Evolutionary conservation across 1,140 invertebrate species (phyloP), one percentile per base, ranked within the genome.

Genomic region (Chironomus striatipennis): DNA sequence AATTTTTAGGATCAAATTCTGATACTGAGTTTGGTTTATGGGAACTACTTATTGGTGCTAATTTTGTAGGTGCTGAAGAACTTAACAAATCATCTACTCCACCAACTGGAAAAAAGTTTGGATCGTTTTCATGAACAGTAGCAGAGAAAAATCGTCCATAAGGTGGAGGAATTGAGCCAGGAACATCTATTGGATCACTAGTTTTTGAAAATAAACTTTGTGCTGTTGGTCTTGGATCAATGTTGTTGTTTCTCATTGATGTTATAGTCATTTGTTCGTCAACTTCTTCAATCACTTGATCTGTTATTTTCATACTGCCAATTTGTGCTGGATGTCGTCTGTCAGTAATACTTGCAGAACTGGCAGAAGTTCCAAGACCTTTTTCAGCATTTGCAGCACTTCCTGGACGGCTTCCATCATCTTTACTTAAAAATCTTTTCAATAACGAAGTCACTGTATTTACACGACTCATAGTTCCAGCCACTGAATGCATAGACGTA

Each of bases 211-310:
- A 90, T 74, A 86, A 82, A 77, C 84, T 85, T 79, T 85, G 85
- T 18, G 87, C 85, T 76, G 84, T 84, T 43, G 88, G 88, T 57
- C 86, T 78, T 79, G 82, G 74, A 78, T 87, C 82, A 43, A 85
- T 78, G 82, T 87, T 81, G 78, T 84, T 81, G 78, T 84, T 77
- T 12, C 86, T 85, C 83, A 89, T 88, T 15, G 91, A 92, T 0
- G 88, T 91, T 73, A 92, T 88, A 4, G 92, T 93, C 76, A 88
- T 84, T 79, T 93, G 91, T 78, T 93, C 92, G 77, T 93, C 92
- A 0, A 93, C 90, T 80, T 93, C 92, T 79, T 93, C 91, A 34
- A 93, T 93, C 3, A 93, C 89, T 77, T 91, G 88, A 77, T 90
- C 87, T 0, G 90, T 87, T 17, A 93, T 90, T 77, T 88, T 86